phyloP scores from a whole-genome alignment of 2,888 invertebrate species.

The Deilephila porcellus region DNA sequence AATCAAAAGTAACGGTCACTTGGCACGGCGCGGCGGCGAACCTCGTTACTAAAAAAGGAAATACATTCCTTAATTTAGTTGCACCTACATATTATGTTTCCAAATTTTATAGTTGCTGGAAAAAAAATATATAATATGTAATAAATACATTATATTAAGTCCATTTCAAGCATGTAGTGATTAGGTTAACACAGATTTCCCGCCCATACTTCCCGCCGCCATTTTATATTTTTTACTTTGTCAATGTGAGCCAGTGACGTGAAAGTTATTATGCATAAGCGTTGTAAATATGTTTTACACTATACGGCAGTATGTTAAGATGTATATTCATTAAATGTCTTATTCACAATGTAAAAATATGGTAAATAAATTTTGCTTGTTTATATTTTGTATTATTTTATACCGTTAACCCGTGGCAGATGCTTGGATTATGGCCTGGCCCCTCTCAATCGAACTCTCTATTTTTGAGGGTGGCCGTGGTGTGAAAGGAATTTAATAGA shows the following conservation, averaged over 20 bases:
- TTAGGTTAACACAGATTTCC: neutral
- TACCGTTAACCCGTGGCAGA: neutral
- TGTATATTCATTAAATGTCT: slow-evolving; percentile 66
- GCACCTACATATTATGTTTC: too few relatives aligned
- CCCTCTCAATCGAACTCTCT: too few relatives aligned
- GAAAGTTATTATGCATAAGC: slow-evolving; percentile 45
- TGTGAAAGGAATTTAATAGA: too few relatives aligned
- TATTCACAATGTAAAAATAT: slow-evolving; percentile 69
- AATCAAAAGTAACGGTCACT: neutral
- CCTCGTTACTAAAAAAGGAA: neutral
- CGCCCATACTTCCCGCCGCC: neutral
- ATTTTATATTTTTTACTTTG: neutral
- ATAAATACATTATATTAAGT: too few relatives aligned
- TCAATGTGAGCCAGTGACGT: slow-evolving; percentile 27
- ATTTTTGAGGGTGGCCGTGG: too few relatives aligned
- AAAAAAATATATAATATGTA: too few relatives aligned
- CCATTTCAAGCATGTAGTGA: too few relatives aligned
- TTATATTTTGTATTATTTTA: slow-evolving; percentile 48
- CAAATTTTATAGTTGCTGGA: too few relatives aligned
- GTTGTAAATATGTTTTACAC: slow-evolving; percentile 73
- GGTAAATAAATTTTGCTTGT: slow-evolving; percentile 77
- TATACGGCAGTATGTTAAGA: slow-evolving; percentile 59
- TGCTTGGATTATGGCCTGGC: neutral
- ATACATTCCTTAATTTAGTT: too few relatives aligned
- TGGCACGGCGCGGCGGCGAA: neutral